phyloP scores from a whole-genome alignment of 2,113 vertebrate genomes.

The Prionailurus bengalensis region DNA sequence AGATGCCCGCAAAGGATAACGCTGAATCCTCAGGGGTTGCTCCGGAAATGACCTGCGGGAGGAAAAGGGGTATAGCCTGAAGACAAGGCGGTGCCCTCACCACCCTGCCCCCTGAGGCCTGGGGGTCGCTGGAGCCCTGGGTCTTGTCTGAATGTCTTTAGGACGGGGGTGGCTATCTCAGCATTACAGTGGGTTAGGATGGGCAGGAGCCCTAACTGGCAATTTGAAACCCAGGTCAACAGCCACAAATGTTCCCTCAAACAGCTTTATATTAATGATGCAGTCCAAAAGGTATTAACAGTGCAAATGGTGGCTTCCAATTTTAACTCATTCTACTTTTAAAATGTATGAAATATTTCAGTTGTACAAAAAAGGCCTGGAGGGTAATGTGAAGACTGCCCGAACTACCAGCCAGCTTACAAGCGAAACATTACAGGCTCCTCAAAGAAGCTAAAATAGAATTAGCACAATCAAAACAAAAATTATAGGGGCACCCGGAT shows the following conservation, averaged over 20 bases:
- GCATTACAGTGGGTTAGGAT: not conserved
- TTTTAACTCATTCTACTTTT: constrained; percentile 5
- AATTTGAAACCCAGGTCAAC: not conserved
- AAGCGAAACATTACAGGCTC: constrained; percentile 13
- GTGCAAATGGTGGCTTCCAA: constrained; percentile 44
- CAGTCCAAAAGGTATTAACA: constrained; percentile 36
- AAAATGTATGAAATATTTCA: not conserved
- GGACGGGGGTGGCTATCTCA: not conserved
- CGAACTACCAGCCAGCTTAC: not conserved
- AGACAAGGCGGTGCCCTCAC: too few relatives aligned
- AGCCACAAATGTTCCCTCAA: not conserved
- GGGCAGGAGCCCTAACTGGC: not conserved
- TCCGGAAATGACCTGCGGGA: constrained; percentile 32
- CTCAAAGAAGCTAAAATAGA: not conserved
- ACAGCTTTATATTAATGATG: constrained; percentile 40
- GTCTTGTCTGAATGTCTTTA: not conserved
- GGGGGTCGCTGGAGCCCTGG: not conserved
- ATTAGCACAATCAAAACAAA: not conserved
- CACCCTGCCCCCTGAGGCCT: not conserved
- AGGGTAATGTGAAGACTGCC: not conserved
- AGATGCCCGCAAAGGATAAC: not conserved
- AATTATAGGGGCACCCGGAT: not conserved
- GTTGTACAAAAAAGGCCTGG: not conserved
- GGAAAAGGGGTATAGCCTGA: not conserved
- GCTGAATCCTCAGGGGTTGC: not conserved